Evolutionary conservation across 2,888 invertebrate genomes (phyloP).

Genomic region (Nemotelus pantherinus): DNA sequence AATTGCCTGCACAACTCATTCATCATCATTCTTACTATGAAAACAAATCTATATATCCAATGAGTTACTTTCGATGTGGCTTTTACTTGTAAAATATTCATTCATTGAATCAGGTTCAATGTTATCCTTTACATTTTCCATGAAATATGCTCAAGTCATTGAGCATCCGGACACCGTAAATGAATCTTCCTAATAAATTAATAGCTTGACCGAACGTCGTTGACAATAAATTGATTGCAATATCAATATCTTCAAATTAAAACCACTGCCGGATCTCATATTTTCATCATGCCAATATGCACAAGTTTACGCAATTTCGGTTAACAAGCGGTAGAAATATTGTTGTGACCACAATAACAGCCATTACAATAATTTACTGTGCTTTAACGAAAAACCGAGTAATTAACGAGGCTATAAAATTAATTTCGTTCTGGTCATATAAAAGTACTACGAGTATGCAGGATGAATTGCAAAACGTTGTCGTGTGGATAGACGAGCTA

Average conservation of each 20-base stretch:
- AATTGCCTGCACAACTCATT: no score
- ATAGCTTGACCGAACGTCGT: not conserved
- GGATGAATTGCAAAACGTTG: not conserved
- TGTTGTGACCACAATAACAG: slow-evolving; percentile 37
- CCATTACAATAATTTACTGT: slow-evolving; percentile 39
- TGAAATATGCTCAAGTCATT: no score
- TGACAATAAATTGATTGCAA: not conserved
- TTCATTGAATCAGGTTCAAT: no score
- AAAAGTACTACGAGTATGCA: not conserved
- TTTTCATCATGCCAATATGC: slow-evolving; percentile 29
- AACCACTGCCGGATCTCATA: slow-evolving; percentile 8
- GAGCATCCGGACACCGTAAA: no score
- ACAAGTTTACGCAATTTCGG: not conserved
- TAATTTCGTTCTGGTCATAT: slow-evolving; percentile 11
- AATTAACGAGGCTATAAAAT: slow-evolving; percentile 42
- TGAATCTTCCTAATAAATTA: no score
- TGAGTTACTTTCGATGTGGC: no score
- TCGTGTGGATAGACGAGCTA: not conserved
- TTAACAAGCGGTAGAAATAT: slow-evolving; percentile 13
- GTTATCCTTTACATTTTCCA: no score
- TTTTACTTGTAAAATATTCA: no score
- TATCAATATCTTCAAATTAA: slow-evolving; percentile 29
- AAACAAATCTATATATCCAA: no score
- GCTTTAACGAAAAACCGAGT: slow-evolving; percentile 31
- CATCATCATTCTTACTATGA: no score